Base-by-base conservation (phyloP, 2,888 invertebrate genomes). In the Lagria hirta region DNA sequence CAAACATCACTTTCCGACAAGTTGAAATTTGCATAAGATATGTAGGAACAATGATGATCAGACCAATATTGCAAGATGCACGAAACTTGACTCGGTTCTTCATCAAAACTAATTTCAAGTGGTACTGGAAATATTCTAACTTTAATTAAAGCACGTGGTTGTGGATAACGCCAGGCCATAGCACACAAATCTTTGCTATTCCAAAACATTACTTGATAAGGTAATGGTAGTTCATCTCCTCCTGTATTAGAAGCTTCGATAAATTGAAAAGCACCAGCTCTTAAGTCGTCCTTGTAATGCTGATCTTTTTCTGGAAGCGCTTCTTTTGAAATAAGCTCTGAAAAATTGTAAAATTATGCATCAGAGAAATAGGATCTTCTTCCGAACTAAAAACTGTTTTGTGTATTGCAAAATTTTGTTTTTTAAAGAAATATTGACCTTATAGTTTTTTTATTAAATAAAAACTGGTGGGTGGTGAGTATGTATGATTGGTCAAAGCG, bases 131-230 rank as follows among this genome's bases (percentile, higher is more conserved):
- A 87, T 4, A 89, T 81, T 16, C 86, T 77, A 35, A 95, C 79
- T 51, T 81, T 80, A 0, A 86, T 88, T 58, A 96, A 76, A 24
- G 86, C 81, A 18, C 96, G 76, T 0, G 94, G 93, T 62, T 93
- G 88, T 1, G 92, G 92, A 71, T 96, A 96, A 2, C 88, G 78
- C 96, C 95, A 96, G 10, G 89, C 83, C 76, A 96, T 89, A 2
- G 82, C 81, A 11, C 81, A 78, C 47, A 77, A 74, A 3, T 71
- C 71, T 55, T 74, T 74, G 40, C 76, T 27, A 24, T 29, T 75
- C 61, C 62, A 62, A 51, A 64, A 64, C 53, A 61, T 59, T 20
- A 84, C 84, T 74, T 90, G 88, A 71, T 88, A 86, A 0, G 87
- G 82, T 48, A 82, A 73, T 0, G 88, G 87, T 30, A 84, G 64